Evolutionary conservation across 2,797 vertebrate genomes (phyloP).

Genomic region (Odontamblyopus rebecca): DNA sequence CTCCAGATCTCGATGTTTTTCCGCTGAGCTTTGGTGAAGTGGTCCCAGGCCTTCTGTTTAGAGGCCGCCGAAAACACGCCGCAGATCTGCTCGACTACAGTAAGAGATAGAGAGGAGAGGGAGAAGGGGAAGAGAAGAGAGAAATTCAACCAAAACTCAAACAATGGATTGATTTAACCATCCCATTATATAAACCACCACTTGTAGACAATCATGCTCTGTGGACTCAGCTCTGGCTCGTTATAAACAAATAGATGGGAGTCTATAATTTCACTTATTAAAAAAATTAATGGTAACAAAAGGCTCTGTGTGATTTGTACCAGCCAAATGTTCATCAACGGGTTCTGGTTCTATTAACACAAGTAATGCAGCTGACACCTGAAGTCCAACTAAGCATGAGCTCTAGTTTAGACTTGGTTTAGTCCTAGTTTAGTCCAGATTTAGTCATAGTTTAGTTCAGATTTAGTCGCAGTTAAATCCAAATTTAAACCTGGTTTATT

Average conservation of each 20-base stretch:
- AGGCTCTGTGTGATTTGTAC: too few relatives aligned
- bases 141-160: too few relatives aligned
- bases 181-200: too few relatives aligned
- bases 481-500: background rate
- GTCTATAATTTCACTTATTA: background rate
- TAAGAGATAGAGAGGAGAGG: conserved; percentile 40
- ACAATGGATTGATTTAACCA: too few relatives aligned
- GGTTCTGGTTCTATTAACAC: too few relatives aligned
- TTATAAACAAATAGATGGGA: too few relatives aligned
- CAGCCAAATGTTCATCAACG: too few relatives aligned
- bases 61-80: conserved; percentile 96
- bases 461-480: too few relatives aligned
- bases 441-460: background rate
- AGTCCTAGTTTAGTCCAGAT: background rate
- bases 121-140: conserved; percentile 28
- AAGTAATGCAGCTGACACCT: too few relatives aligned
- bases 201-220: too few relatives aligned
- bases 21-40: conserved; percentile 99
- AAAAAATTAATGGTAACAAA: background rate
- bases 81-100: conserved; percentile 97
- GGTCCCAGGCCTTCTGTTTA: conserved; percentile 99
- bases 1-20: conserved; percentile 99
- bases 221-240: too few relatives aligned
- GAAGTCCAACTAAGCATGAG: too few relatives aligned
- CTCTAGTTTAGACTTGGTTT: background rate